Evolutionary conservation across 2,113 vertebrate genomes (phyloP).

Genomic region (Numenius arquata): DNA sequence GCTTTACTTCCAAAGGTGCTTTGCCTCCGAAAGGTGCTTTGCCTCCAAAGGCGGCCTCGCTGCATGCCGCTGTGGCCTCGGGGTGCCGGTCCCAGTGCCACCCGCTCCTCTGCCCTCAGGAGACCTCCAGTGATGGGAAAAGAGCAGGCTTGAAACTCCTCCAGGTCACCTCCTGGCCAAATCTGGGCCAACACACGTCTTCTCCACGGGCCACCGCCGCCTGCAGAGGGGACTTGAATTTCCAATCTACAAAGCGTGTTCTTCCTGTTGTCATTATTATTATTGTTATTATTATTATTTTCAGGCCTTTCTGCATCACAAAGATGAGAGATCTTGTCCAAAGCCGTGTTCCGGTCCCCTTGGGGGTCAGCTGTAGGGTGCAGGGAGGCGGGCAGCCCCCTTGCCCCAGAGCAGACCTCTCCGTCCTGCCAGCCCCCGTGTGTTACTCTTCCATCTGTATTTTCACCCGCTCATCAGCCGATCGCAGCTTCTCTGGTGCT

Average conservation of each 20-base stretch:
- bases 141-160: not conserved
- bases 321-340: not conserved
- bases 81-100: not conserved
- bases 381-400: not conserved
- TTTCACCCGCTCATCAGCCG: not conserved
- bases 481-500: slow-evolving; percentile 41
- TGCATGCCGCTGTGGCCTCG: not conserved
- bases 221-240: not conserved
- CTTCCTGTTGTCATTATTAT: not conserved
- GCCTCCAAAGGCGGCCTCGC: not conserved
- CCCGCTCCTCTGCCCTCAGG: not conserved
- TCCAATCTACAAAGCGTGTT: not conserved
- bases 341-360: not conserved
- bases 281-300: not conserved
- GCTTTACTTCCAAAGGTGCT: not conserved
- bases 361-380: not conserved
- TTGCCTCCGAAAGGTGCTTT: not conserved
- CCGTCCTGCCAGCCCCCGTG: not conserved
- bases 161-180: not conserved
- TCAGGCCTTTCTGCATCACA: not conserved
- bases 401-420: not conserved
- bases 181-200: not conserved
- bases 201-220: not conserved
- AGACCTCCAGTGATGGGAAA: not conserved
- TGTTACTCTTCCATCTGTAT: not conserved